These are phyloP conservation scores for Balaenoptera acutorostrata DNA, from an alignment of 2,113 vertebrate genomes.

Conservation along the genomic window DNA sequence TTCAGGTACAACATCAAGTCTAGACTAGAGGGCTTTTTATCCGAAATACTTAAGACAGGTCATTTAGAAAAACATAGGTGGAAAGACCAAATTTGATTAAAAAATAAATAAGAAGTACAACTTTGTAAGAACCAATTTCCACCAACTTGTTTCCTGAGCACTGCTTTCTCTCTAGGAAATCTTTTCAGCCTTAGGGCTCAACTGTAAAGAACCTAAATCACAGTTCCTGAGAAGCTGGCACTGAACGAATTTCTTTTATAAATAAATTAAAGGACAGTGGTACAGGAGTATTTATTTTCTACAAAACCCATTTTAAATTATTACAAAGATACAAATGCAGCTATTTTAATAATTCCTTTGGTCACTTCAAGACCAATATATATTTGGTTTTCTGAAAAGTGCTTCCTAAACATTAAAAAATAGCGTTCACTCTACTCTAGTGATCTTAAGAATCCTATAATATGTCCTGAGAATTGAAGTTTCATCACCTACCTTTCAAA, in stretches of 20 bases:
- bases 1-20: not conserved
- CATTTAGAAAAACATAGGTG: not conserved
- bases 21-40: not conserved
- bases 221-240: not conserved
- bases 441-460: slow-evolving; percentile 12
- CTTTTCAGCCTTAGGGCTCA: not conserved
- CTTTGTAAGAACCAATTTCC: not conserved
- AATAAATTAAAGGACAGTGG: not conserved
- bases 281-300: not conserved
- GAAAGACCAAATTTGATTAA: not conserved
- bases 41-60: not conserved
- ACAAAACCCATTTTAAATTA: slow-evolving; percentile 51
- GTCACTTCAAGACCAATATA: slow-evolving; percentile 43
- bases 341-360: slow-evolving; percentile 28
- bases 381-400: slow-evolving; percentile 28
- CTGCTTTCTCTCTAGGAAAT: slow-evolving; percentile 4
- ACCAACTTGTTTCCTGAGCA: not conserved
- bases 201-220: slow-evolving; percentile 8
- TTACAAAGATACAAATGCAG: not conserved
- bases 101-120: slow-evolving; percentile 5
- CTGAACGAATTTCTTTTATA: not conserved
- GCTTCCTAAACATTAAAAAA: slow-evolving; percentile 33
- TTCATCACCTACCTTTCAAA: slow-evolving; percentile 46
- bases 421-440: not conserved
- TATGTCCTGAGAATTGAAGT: slow-evolving; percentile 36